Base-by-base conservation (phyloP, 53 echinoderm and acorn worm species). In the Holothuria leucospilota region DNA sequence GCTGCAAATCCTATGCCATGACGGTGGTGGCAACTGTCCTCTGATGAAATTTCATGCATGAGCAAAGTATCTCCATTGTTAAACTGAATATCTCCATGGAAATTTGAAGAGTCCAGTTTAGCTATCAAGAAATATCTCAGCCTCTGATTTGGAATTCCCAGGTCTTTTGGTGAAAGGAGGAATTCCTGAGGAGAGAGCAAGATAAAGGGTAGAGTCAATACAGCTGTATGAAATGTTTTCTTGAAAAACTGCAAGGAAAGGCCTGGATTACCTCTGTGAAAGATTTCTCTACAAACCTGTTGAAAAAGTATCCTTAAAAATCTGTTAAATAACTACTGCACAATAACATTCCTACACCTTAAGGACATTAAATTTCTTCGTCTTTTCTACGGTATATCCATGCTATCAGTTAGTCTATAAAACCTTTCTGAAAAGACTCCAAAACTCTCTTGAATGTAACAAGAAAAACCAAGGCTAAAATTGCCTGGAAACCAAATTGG, bases 111-210 rank as follows among this genome's bases (percentile, higher is more conserved):
- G 24, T 51, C 20, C 5, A 14, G 30, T 59, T 78, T 78, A 59
- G 79, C 79, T 18, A 78, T 51, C 26, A 78, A 30, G n/a, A 78
- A 78, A 16, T 78, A 78, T 24, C 79, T 41, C 27, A 78, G 30
- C 30, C 79, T 53, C 38, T 78, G 79, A 59, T 78, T 78, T 41
- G 79, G 58, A 53, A 78, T 29, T 0, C 79, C 79, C 11, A 78
- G 10, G 51, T 78, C 79, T 58, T 51, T 78, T 2, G 79, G 79
- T 3, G 79, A 78, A 78, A 78, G 8, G 12, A 78, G 51, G 20
- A 78, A 78, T 52, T 78, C 79, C 79, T 56, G 59, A 25, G 2
- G 15, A 24, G 3, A 78, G 27, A 78, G 25, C 25, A 25, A 78
- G 18, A 20, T 59, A 77, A 77, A 20, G 9, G 20, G 21, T 14